These are phyloP conservation scores for Hydractinia symbiolongicarpus DNA, from an alignment of 30 jellyfish, hydroid and myxozoan species.

Conservation along the genomic window DNA sequence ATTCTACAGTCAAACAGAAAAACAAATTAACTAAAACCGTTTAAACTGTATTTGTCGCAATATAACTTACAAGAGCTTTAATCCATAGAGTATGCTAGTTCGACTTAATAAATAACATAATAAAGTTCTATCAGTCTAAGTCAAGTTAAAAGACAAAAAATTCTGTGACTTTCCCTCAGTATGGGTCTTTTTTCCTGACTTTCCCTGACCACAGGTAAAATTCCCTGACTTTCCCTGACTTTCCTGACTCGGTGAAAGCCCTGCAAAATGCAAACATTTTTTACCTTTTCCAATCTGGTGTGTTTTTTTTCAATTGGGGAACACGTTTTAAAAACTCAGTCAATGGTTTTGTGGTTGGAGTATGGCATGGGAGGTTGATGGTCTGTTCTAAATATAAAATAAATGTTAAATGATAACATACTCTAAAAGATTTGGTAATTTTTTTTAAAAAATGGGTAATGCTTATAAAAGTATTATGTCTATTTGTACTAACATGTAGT, in stretches of 20 bases:
- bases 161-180: background rate
- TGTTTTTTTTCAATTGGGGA: constrained; percentile 25
- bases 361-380: constrained; percentile 44
- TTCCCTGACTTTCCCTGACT: no score
- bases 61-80: no score
- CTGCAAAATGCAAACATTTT: no score
- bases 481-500: background rate
- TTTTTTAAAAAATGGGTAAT: background rate
- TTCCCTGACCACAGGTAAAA: no score
- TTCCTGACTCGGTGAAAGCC: no score
- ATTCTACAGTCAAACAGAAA: background rate
- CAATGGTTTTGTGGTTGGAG: constrained; percentile 42
- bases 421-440: background rate
- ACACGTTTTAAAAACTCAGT: constrained; percentile 56
- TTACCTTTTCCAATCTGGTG: no score
- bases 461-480: background rate
- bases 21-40: background rate
- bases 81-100: no score
- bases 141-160: no score
- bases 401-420: background rate
- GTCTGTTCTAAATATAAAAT: constrained; percentile 7
- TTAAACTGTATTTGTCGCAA: no score
- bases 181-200: background rate
- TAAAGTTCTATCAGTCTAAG: no score
- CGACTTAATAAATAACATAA: no score